Base-by-base conservation (phyloP, 2,797 vertebrate species). In the Acipenser transmontanus region DNA sequence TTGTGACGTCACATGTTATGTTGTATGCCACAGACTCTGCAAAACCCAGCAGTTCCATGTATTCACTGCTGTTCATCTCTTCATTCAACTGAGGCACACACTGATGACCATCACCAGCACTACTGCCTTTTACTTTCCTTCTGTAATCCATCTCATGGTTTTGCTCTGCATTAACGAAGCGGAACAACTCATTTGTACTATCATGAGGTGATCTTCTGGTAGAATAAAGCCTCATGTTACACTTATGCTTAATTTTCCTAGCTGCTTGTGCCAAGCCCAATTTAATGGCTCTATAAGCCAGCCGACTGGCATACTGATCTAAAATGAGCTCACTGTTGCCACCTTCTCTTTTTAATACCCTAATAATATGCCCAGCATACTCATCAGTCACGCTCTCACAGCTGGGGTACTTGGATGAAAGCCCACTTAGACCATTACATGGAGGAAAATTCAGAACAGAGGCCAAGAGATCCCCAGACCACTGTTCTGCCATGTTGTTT, bases 301-400 rank as follows among this genome's bases (percentile, higher is more conserved):
- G 84, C 6, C 93, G 93, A 74, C 90, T 96, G 1, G 96, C 96
- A 17, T 95, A 99, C 72, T 98, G 96, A 75, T 99, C 96, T 68
- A 98, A 81, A 67, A 99, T 84, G 59, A 99, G 81, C 70, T 99
- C 95, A 49, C 85, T 73, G 0, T 75, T 89, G 5, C 93, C 94
- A 3, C 94, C 93, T 81, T 98, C 95, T 72, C 90, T 94, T 75
- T 93, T 94, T 65, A 99, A 77, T 20, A 98, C 90, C 68, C 85
- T 87, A 68, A 99, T 96, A 50, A 99, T 80, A 49, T 97, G 94
- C 72, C 95, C 95, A 2, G 93, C 92, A 0, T 96, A 97, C 68
- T 99, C 95, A 0, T 99, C 95, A 1, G 96, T 95, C 80, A 97
- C 94, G 60, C 95, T 98, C 78, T 98, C 95, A 78, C 93, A 97